These are phyloP conservation scores for Cataglyphis hispanica DNA, from an alignment of 1,140 invertebrate genomes.

Conservation along the genomic window DNA sequence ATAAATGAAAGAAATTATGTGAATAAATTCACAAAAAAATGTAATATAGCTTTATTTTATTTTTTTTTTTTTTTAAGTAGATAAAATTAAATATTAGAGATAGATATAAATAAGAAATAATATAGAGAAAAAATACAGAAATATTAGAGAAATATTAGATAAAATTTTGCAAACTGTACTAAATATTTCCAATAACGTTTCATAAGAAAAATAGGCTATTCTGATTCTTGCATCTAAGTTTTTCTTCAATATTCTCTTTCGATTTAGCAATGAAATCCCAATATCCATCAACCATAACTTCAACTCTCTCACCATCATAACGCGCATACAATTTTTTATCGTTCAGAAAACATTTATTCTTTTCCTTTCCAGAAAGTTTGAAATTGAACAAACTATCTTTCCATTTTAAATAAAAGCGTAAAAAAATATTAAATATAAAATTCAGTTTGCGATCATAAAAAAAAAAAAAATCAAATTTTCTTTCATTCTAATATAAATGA, in stretches of 20 bases:
- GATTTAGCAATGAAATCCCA: neutral
- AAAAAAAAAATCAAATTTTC: constrained; percentile 17
- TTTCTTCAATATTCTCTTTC: constrained; percentile 1
- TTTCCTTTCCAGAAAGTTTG: neutral
- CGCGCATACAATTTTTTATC: constrained; percentile 28
- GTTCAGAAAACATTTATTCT: constrained; percentile 1
- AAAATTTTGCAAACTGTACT: neutral
- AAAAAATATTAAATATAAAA: constrained; percentile 47
- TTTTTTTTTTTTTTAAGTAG: neutral
- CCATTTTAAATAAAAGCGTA: constrained; percentile 12
- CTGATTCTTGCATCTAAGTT: constrained; percentile 4
- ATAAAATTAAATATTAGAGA: neutral
- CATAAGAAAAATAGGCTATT: neutral
- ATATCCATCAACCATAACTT: neutral
- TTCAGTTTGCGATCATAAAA: neutral
- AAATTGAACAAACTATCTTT: constrained; percentile 21
- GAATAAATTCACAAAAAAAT: neutral
- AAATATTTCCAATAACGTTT: neutral
- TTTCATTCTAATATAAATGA: neutral
- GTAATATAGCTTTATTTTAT: neutral
- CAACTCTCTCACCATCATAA: constrained; percentile 12
- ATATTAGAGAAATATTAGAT: constrained; percentile 8
- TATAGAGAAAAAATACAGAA: neutral
- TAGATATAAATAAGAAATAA: neutral
- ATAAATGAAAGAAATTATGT: neutral